These are phyloP conservation scores for Bicyclus anynana DNA, from an alignment of 1,140 invertebrate genomes.

Conservation along the genomic window DNA sequence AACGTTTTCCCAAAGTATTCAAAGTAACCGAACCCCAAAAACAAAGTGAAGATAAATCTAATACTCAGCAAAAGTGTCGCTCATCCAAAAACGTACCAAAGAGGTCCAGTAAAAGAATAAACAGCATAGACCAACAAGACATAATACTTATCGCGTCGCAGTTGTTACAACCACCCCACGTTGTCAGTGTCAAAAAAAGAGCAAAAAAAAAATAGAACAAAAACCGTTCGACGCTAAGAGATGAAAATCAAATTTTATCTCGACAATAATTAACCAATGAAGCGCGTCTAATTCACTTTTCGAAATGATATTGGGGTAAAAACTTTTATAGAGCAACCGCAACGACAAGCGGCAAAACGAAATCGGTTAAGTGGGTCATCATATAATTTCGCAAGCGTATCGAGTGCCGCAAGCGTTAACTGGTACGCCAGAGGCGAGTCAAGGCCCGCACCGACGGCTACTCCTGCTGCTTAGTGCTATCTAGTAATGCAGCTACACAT, in stretches of 20 bases:
- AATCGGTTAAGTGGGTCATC: slow-evolving; percentile 74
- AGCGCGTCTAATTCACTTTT: slow-evolving; percentile 31
- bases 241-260: slow-evolving; percentile 10
- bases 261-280: slow-evolving; percentile 18
- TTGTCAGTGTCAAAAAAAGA: too few species aligned
- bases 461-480: slow-evolving; percentile 30
- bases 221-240: not conserved
- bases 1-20: too few species aligned
- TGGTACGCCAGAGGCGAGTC: slow-evolving; percentile 68
- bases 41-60: too few species aligned
- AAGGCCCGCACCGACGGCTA: slow-evolving; percentile 51
- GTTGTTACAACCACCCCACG: not conserved
- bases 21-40: too few species aligned
- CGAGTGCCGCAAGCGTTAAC: slow-evolving; percentile 73
- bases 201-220: not conserved
- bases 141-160: not conserved
- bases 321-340: slow-evolving; percentile 54
- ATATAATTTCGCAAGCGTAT: slow-evolving; percentile 75
- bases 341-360: slow-evolving; percentile 65
- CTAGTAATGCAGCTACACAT: too few species aligned
- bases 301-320: slow-evolving; percentile 58
- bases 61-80: too few species aligned
- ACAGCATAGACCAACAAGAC: not conserved
- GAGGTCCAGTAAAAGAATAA: not conserved
- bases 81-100: too few species aligned